Base-by-base conservation (phyloP, 2,113 vertebrate genomes). In the Tachuris rubrigastra region DNA sequence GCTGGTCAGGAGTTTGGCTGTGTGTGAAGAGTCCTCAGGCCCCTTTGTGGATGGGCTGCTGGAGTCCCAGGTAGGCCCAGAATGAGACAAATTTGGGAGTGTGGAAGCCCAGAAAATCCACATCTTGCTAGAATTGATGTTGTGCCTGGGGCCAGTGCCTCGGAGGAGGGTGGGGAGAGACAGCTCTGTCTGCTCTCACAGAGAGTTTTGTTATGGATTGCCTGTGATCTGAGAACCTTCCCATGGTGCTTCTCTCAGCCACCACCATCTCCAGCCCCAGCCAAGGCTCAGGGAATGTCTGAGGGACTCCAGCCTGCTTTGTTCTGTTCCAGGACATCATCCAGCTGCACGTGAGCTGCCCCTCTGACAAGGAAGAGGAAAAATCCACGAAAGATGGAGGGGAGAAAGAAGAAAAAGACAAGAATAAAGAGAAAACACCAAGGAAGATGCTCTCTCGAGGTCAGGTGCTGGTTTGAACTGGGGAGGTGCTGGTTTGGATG, bases 291-390 rank as follows among this genome's bases (percentile, higher is more conserved):
- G 72, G 63, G 21, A 25, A 12, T 4, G 8, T 28, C 18, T 25
- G 2, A 30, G 77, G 17, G 60, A 3, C 62, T 82, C 85, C 82
- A 33, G 9, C 13, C 39, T 56, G 49, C 49, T 83, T 73, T 66
- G 37, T 65, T 76, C 77, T 62, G 9, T 89, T 66, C 77, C 94
- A 99, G 99, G 99, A 99, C 95, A 98, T 99, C 95, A 99, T 99
- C 93, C 99, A 99, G 42, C 98, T 99, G 95, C 99, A 99, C 63
- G 98, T 99, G 97, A 99, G 99, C 97, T 99, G 99, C 96, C 99
- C 99, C 22, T 99, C 99, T 47, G 99, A 99, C 98, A 99, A 99
- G 93, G 99, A 99, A 84, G 99, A 99, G 89, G 99, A 99, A 95
- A 99, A 99, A 88, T 98, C 99, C 49, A 98, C 96, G 1, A 99